Conservation (phyloP, 1,140 invertebrate species). For the Tetranychus cinnabarinus region DNA sequence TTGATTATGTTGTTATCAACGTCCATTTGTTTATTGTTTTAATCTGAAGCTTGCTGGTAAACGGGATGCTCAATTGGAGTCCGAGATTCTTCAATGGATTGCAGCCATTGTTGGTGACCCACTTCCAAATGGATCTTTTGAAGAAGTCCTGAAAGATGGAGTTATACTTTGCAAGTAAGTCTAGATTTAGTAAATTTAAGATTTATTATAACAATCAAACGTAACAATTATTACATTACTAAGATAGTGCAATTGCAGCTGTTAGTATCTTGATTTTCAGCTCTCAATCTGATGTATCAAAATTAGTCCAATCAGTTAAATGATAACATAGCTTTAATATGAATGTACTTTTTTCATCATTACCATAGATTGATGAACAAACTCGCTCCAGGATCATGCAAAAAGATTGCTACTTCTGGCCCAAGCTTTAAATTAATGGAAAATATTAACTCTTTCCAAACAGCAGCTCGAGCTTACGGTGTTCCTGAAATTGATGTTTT, state of each 20-base stretch:
- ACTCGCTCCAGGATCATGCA: constrained; percentile 46
- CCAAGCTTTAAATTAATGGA: constrained; percentile 89
- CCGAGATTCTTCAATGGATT: constrained; percentile 72
- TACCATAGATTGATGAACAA: constrained; percentile 49
- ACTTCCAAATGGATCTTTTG: constrained; percentile 49
- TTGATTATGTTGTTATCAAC: background rate
- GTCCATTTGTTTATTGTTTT: background rate
- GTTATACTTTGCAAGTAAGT: constrained; percentile 50
- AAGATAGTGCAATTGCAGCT: too few species aligned
- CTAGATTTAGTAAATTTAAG: background rate
- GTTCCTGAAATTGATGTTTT: constrained; percentile 71
- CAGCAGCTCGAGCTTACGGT: constrained; percentile 58
- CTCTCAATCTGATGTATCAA: too few species aligned
- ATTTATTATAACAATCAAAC: background rate
- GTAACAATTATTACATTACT: too few species aligned
- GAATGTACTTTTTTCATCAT: background rate
- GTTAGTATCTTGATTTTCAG: too few species aligned
- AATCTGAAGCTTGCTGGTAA: constrained; percentile 24
- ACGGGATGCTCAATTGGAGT: constrained; percentile 62
- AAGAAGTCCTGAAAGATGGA: constrained; percentile 77
- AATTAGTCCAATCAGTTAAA: too few species aligned
- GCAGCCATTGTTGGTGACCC: constrained; percentile 57
- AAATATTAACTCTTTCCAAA: constrained; percentile 80
- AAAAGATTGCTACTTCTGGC: constrained; percentile 64
- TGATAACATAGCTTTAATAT: background rate